Evolutionary conservation across 1,140 invertebrate species (phyloP).

Genomic region (Cylas formicarius): DNA sequence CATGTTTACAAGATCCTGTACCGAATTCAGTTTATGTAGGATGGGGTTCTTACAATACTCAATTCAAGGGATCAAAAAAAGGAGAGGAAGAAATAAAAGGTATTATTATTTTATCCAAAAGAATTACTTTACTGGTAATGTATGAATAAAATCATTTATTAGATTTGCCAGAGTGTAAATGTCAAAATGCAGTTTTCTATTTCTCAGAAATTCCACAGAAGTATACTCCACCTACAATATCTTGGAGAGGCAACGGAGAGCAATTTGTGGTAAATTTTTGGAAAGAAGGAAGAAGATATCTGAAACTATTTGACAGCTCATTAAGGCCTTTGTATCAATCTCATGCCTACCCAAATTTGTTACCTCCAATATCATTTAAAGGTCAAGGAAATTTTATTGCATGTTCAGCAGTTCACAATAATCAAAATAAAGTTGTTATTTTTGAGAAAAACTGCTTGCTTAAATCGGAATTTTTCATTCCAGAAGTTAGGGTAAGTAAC

Average conservation of each 20-base stretch:
- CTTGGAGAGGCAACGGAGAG: slow-evolving; percentile 32
- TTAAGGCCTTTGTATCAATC: slow-evolving; percentile 19
- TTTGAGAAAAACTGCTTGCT: slow-evolving; percentile 31
- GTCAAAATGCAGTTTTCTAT: neutral
- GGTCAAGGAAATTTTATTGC: slow-evolving; percentile 28
- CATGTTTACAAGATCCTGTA: slow-evolving; percentile 4
- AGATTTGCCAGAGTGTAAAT: neutral
- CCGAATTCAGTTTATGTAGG: slow-evolving; percentile 26
- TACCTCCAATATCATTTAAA: slow-evolving; percentile 19
- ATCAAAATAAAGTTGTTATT: slow-evolving; percentile 22
- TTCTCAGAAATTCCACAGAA: slow-evolving; percentile 13
- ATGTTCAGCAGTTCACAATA: slow-evolving; percentile 6
- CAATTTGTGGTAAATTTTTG: slow-evolving; percentile 29
- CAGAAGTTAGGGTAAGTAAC: slow-evolving; percentile 19
- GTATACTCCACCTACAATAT: slow-evolving; percentile 18
- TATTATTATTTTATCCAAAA: slow-evolving; percentile 1
- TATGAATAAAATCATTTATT: neutral
- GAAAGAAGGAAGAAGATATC: slow-evolving; percentile 14
- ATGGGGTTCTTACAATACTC: slow-evolving; percentile 30
- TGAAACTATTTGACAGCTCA: slow-evolving; percentile 26
- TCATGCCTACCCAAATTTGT: slow-evolving; percentile 21
- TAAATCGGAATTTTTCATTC: slow-evolving; percentile 17
- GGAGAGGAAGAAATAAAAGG: slow-evolving; percentile 12
- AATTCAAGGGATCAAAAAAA: slow-evolving; percentile 26
- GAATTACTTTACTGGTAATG: neutral